Base-by-base conservation (phyloP, 2,797 vertebrate species). In the Pelobates cultripes region DNA sequence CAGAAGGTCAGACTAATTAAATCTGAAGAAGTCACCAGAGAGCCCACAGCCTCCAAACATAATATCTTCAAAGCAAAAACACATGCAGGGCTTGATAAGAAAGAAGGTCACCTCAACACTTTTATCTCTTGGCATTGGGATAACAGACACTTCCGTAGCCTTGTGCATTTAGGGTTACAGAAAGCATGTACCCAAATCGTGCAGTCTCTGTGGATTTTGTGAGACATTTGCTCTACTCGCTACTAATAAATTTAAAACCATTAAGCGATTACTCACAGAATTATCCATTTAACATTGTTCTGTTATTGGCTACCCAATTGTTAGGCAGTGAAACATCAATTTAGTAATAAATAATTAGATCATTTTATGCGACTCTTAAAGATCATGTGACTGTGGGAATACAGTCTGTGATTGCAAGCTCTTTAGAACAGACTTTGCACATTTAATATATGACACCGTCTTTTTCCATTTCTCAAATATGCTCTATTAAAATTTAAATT, bases 1-100 rank as follows among this genome's bases (percentile, higher is more conserved):
- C 87, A 86, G 87, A 90, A 89, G 86, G 90, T 87, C 88, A 80
- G 90, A 87, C 89, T 92, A 91, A 92, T 92, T 94, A 93, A 91
- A 91, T 89, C 47, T 86, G 85, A 86, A 91, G 88, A 86, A 92
- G 89, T 86, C 91, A 88, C 88, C 86, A 84, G 87, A 90, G 89
- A 92, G 87, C 81, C 77, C 3, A 0, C 43, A 85, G 86, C 86
- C 89, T 88, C 88, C 89, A 79, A 88, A 84, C 83, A 81, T 73
- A 80, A 86, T 85, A 73, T 87, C 91, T 91, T 92, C 89, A 90
- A 91, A 89, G 86, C 88, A 86, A 85, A 78, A 85, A 86, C 88
- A 88, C 72, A 84, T 86, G 87, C 51, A 0, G 86, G 78, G 87
- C 4, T 8, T 41, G 90, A 89, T 91, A 89, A 91, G 90, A 69